Evolutionary conservation across 2,888 invertebrate species (phyloP), one percentile per base, ranked within the genome.

Genomic region (Tinea trinotella): DNA sequence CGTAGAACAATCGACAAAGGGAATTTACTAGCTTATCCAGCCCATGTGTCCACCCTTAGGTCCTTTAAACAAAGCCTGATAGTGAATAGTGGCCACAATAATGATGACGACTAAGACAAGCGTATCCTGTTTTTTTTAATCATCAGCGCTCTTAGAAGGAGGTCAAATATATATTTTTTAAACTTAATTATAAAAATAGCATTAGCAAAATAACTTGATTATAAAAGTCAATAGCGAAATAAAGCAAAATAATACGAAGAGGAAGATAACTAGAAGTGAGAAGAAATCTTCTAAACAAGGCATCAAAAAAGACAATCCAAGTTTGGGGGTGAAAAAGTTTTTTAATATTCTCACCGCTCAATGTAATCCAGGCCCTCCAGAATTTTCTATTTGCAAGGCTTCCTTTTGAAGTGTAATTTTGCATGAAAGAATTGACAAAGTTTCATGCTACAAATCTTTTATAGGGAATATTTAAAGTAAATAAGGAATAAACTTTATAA

Each of bases 281-380:
- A 46, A 50, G 50, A 50, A 46, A 50, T 50, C 50, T 48, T 18
- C 20, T 36, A 52, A 80, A 76, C 76, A 77, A 68, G 64, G 72
- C 71, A 65, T 71, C 74, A 74, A 80, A 80, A 78, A 82, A 81
- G 80, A 81, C 81, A 82, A 82, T 79, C 74, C 79, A 81, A 82
- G 74, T 82, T 80, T 72, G 67, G 65, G 36, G 19, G 64, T 57
- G 58, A 65, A 61, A 76, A 84, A 84, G 75, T 84, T 84, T 84
- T 84, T 84, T 84, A 84, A 84, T 84, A 84, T 82, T 82, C 81
- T 73, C 71, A 70, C 73, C 78, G 76, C 77, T 76, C 77, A 67
- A 69, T 76, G 77, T 78, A 77, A 81, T 79, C 73, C 62, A 67
- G 76, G 69, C 74, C 75, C 66, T 70, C 66, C 70, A 70, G 74